Evolutionary conservation across 2,113 vertebrate genomes (phyloP).

Genomic region (Falcunculus frontatus): DNA sequence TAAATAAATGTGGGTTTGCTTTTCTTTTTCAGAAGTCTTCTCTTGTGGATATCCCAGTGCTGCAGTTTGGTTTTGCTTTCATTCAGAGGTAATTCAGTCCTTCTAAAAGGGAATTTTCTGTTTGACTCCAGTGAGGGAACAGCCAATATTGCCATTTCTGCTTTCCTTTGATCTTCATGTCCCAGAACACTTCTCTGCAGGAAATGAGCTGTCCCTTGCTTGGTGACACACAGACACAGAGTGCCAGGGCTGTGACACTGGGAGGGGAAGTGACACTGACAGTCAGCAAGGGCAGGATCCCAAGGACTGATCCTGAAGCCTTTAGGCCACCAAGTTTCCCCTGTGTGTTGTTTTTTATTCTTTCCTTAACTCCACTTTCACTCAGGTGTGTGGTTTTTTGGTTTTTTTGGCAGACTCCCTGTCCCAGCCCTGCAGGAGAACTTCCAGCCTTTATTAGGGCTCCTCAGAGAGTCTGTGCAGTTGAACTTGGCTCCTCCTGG

Average conservation of each 20-base stretch:
- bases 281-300: not conserved
- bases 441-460: constrained; percentile 78
- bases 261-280: not conserved
- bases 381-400: not conserved
- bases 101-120: not conserved
- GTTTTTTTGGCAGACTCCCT: constrained; percentile 73
- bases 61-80: constrained; percentile 89
- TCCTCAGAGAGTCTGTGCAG: constrained; percentile 90
- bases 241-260: not conserved
- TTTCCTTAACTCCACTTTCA: not conserved
- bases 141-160: not conserved
- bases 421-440: constrained; percentile 84
- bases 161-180: not conserved
- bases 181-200: not conserved
- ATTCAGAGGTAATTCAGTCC: constrained; percentile 80
- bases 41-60: constrained; percentile 87
- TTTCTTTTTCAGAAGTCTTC: constrained; percentile 79
- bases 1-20: not conserved
- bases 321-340: not conserved
- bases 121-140: not conserved
- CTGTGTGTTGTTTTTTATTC: not conserved
- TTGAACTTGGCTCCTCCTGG: constrained; percentile 91
- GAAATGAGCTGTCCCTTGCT: not conserved
- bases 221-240: not conserved
- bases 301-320: not conserved